These are phyloP conservation scores for Ctenodactylus gundi DNA, from an alignment of 2,113 vertebrate species.

Conservation along the genomic window DNA sequence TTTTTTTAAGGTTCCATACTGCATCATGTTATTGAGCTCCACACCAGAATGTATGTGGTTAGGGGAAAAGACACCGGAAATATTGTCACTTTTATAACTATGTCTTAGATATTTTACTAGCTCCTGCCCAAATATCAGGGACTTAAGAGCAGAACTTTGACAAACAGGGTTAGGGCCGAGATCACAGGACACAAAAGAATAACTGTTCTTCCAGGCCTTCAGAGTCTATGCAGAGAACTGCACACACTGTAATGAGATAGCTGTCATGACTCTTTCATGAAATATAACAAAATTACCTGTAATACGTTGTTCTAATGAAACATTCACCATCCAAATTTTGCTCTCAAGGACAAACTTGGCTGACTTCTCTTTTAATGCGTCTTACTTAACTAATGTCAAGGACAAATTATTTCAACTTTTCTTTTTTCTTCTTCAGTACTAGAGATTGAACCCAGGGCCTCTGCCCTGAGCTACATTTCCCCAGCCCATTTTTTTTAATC, in stretches of 20 bases:
- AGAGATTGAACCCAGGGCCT: no score
- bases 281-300: background rate
- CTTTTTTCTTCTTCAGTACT: no score
- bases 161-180: background rate
- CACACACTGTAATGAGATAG: background rate
- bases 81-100: background rate
- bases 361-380: background rate
- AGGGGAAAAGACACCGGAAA: background rate
- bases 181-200: background rate
- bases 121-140: background rate
- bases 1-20: constrained; percentile 26
- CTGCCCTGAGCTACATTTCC: no score
- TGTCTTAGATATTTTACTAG: background rate
- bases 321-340: background rate
- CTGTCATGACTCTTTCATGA: background rate
- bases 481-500: no score
- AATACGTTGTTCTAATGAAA: constrained; percentile 5
- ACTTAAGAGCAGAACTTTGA: background rate
- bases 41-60: background rate
- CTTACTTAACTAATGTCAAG: background rate
- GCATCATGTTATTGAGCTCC: background rate
- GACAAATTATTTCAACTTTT: background rate
- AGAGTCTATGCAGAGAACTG: background rate
- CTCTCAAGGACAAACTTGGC: background rate
- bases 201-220: background rate